Conservation (phyloP, 1,140 invertebrate genomes). For the Drosophila willistoni region DNA sequence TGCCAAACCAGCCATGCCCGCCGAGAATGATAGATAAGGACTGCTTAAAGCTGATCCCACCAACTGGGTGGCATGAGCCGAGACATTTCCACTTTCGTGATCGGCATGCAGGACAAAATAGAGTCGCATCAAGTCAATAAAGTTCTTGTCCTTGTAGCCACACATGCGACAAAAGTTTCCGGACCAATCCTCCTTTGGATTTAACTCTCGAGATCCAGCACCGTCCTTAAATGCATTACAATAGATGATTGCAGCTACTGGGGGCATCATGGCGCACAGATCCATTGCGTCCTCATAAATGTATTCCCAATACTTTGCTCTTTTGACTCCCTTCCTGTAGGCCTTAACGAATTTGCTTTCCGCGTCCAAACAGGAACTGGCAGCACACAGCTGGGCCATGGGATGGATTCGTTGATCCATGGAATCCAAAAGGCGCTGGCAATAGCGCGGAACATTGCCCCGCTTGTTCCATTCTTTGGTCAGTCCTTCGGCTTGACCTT, state of each 20-base stretch:
- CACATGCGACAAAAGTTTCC: slow-evolving; percentile 95
- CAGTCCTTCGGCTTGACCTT: slow-evolving; percentile 90
- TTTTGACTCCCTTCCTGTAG: slow-evolving; percentile 85
- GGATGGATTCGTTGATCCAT: slow-evolving; percentile 96
- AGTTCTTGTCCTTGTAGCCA: slow-evolving; percentile 92
- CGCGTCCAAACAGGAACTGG: slow-evolving; percentile 94
- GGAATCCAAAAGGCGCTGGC: slow-evolving; percentile 96
- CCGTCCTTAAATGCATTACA: slow-evolving; percentile 93
- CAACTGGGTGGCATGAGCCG: slow-evolving; percentile 95
- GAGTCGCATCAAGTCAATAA: slow-evolving; percentile 95
- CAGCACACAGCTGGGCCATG: slow-evolving; percentile 97
- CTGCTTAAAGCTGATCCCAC: slow-evolving; percentile 97
- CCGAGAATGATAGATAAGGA: slow-evolving; percentile 96
- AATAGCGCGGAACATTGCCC: slow-evolving; percentile 91
- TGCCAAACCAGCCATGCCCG: slow-evolving; percentile 95
- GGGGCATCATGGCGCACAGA: slow-evolving; percentile 95
- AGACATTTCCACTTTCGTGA: slow-evolving; percentile 97
- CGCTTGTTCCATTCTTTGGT: slow-evolving; percentile 94
- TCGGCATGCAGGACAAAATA: slow-evolving; percentile 98
- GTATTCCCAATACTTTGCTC: slow-evolving; percentile 85
- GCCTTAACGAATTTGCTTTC: slow-evolving; percentile 96
- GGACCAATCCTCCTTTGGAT: slow-evolving; percentile 95
- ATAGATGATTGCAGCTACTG: slow-evolving; percentile 96
- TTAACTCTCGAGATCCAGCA: slow-evolving; percentile 91
- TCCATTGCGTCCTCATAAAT: slow-evolving; percentile 97